Evolutionary conservation across 2,888 invertebrate species (phyloP).

Genomic region (Hoplodrina blanda): DNA sequence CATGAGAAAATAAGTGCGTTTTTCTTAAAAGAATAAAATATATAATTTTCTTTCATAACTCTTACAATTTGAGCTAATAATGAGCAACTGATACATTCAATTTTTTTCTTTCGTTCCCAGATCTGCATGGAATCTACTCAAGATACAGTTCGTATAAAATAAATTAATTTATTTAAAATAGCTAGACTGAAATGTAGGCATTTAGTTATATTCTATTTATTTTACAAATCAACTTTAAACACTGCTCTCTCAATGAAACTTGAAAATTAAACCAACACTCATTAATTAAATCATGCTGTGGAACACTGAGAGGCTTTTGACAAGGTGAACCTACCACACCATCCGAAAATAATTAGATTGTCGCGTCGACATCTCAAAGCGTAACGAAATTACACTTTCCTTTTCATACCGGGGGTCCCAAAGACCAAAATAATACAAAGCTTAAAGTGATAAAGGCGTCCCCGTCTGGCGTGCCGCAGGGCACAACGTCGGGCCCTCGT

Average conservation of each 20-base stretch:
- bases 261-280: conserved; percentile 66
- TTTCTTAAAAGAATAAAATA: not conserved
- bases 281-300: conserved; percentile 76
- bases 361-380: conserved; percentile 89
- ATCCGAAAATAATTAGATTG: conserved; percentile 88
- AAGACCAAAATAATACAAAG: conserved; percentile 89
- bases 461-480: conserved; percentile 80
- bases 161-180: conserved; percentile 37
- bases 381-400: conserved; percentile 90
- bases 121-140: conserved; percentile 63
- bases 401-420: conserved; percentile 83
- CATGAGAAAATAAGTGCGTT: not conserved
- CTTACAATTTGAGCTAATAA: conserved; percentile 25
- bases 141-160: conserved; percentile 65
- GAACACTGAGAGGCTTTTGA: conserved; percentile 85
- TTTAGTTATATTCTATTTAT: conserved; percentile 17
- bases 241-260: conserved; percentile 50
- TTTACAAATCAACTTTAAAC: conserved; percentile 43
- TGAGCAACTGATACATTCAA: conserved; percentile 57
- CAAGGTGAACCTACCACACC: conserved; percentile 83
- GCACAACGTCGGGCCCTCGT: conserved; percentile 81
- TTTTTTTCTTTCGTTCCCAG: conserved; percentile 66
- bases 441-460: conserved; percentile 87
- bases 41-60: not conserved
- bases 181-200: conserved; percentile 22